Evolutionary conservation across 2,888 invertebrate genomes (phyloP).

Genomic region (Pristionchus arcanus): DNA sequence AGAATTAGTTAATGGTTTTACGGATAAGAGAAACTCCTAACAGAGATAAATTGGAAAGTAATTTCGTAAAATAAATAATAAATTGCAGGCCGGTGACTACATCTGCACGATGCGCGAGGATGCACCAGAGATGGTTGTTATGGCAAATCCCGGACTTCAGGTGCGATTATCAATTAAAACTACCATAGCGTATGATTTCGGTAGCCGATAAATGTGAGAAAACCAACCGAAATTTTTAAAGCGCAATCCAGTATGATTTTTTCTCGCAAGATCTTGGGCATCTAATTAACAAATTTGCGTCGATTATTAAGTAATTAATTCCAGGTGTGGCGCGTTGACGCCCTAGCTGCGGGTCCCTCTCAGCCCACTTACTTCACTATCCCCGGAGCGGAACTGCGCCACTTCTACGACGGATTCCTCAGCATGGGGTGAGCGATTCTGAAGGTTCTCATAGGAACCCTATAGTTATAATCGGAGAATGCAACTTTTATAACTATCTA

Average conservation of each 20-base stretch:
- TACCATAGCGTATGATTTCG: neutral
- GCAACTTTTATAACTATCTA: too few relatives aligned
- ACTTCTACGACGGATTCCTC: constrained; percentile 78
- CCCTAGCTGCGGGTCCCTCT: constrained; percentile 66
- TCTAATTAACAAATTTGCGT: too few relatives aligned
- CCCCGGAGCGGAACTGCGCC: constrained; percentile 74
- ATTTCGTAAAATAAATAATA: neutral
- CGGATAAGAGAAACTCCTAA: too few relatives aligned
- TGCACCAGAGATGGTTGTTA: constrained; percentile 76
- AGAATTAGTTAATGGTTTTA: too few relatives aligned
- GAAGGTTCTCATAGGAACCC: neutral
- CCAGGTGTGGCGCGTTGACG: constrained; percentile 68
- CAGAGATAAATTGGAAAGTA: neutral
- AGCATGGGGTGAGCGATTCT: constrained; percentile 67
- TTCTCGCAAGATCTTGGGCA: too few relatives aligned
- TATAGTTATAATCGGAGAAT: too few relatives aligned
- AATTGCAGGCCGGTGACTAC: constrained; percentile 67
- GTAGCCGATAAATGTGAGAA: neutral
- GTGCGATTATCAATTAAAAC: constrained; percentile 46
- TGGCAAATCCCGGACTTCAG: constrained; percentile 75
- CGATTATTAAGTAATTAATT: neutral
- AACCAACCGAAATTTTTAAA: too few relatives aligned
- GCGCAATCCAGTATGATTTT: too few relatives aligned
- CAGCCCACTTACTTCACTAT: constrained; percentile 72
- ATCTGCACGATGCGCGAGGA: constrained; percentile 77